Base-by-base conservation (phyloP, 2,888 invertebrate species). In the Xylota segnis region DNA sequence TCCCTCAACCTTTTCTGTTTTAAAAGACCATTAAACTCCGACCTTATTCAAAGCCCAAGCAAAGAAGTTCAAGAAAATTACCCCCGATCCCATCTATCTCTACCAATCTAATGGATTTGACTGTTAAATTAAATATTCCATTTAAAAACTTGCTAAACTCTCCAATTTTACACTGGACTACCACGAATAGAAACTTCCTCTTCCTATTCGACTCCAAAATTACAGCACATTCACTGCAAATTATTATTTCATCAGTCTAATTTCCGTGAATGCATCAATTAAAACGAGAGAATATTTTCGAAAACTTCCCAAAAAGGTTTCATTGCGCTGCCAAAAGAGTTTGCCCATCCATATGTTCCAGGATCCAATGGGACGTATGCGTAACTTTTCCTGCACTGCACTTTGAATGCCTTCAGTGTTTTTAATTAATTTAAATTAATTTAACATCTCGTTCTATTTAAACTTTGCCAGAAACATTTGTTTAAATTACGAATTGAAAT, bases 401-500 rank as follows among this genome's bases (percentile, higher is more conserved):
- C 27, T 43, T 37, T 9, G 32, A 47, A 40, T 40, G 45, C 45
- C 18, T 16, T 32, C 18, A 56, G 43, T 1, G 23, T 18, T 70
- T n/a, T 56, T 56, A 58, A 58, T 43, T 56, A 58, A 56, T 45
- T 47, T 70, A 56, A 56, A 70, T 58, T 70, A 70, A 70, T 70
- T 70, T 29, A 70, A 56, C 56, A 56, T 58, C 29, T 56, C 54
- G 37, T 52, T 68, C 37, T 40, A 23, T 54, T 68, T 37, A 40
- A 59, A 34, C 6, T 34, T 71, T 12, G 16, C 5, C 14, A 6
- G 2, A 10, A 50, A n/a, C 52, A 40, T 61, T 52, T 72, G 52
- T 61, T 50, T 40, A 50, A 72, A 61, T 59, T 59, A 14, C 34
- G 47, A 72, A 72, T 72, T 72, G 59, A 72, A 72, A 29, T 37